These are phyloP conservation scores for Phenganax subtilis DNA, from an alignment of 92 coral and sea anemone species.

Conservation along the genomic window DNA sequence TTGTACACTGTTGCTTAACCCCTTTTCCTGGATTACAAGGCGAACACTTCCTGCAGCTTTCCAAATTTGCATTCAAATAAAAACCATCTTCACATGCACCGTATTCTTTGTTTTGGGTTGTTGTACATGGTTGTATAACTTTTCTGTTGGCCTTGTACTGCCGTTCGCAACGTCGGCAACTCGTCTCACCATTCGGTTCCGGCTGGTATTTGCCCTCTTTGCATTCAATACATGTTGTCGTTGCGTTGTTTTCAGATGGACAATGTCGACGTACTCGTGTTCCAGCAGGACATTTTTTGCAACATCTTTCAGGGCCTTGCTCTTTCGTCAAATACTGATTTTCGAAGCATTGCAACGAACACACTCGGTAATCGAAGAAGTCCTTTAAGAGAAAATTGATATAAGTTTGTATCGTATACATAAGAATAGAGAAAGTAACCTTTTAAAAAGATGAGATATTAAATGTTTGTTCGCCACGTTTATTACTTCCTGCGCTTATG, in stretches of 20 bases:
- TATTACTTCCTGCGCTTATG: too few species aligned
- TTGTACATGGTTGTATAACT: conserved; percentile 11
- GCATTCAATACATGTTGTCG: conserved; percentile 15
- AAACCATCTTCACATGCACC: conserved; percentile 16
- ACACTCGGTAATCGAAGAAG: conserved; percentile 15
- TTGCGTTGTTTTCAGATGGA: neutral
- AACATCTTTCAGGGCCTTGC: conserved; percentile 3
- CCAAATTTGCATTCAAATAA: neutral
- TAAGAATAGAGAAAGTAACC: neutral
- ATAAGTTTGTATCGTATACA: neutral
- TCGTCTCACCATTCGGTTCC: conserved; percentile 14
- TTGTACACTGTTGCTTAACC: conserved; percentile 8
- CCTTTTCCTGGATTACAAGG: neutral
- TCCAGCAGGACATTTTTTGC: conserved; percentile 12
- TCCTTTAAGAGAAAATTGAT: conserved; percentile 1
- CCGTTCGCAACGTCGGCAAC: neutral
- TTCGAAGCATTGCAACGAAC: conserved; percentile 15
- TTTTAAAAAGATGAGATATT: neutral
- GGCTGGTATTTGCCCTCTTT: conserved; percentile 10
- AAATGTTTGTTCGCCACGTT: neutral
- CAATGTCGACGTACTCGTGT: conserved; percentile 12
- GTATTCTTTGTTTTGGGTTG: neutral
- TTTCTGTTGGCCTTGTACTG: neutral
- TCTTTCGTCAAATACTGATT: neutral
- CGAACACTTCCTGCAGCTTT: neutral